Percentiles rank a stretch among this genome's conserved stretches.
Conservation (phyloP, 2,113 vertebrate species). For the Osmerus eperlanus region DNA sequence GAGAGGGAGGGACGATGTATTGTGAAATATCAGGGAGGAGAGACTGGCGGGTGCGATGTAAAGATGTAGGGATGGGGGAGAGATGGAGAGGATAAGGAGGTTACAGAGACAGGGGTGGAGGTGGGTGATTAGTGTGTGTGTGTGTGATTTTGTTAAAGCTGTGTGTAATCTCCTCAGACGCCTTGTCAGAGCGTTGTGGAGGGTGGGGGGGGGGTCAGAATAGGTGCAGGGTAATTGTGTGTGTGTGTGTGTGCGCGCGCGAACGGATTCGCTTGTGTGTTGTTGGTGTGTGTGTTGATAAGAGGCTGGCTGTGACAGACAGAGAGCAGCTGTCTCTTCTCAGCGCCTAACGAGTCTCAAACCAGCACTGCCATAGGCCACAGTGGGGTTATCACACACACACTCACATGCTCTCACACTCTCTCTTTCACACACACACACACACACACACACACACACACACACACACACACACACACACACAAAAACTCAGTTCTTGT, state of each 20-base stretch:
- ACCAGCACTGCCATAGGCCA: slow-evolving; percentile 21
- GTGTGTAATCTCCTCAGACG: slow-evolving; percentile 38
- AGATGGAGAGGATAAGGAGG: background rate
- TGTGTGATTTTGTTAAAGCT: slow-evolving; percentile 17
- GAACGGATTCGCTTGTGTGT: slow-evolving; percentile 1
- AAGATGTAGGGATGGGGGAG: background rate
- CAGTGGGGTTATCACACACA: slow-evolving; percentile 29
- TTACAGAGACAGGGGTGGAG: slow-evolving; percentile 34
- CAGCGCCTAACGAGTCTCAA: slow-evolving; percentile 34
- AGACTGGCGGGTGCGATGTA: background rate
- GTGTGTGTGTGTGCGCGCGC: slow-evolving; percentile 12
- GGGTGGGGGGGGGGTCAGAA: background rate
- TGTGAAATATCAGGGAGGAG: background rate
- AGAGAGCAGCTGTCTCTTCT: slow-evolving; percentile 62
- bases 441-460: background rate
- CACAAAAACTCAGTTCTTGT: background rate
- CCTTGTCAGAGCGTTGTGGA: slow-evolving; percentile 29
- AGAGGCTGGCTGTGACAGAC: slow-evolving; percentile 52
- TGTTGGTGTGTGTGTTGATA: slow-evolving; percentile 38
- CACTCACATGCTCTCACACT: slow-evolving; percentile 24
- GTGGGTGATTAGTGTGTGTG: slow-evolving; percentile 23
- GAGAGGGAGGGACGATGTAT: background rate
- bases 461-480: slow-evolving; percentile 30
- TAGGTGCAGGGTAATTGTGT: slow-evolving; percentile 1
- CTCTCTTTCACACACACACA: background rate